Conservation (phyloP, 2,113 vertebrate species). For the Hippoglossus stenolepis region DNA sequence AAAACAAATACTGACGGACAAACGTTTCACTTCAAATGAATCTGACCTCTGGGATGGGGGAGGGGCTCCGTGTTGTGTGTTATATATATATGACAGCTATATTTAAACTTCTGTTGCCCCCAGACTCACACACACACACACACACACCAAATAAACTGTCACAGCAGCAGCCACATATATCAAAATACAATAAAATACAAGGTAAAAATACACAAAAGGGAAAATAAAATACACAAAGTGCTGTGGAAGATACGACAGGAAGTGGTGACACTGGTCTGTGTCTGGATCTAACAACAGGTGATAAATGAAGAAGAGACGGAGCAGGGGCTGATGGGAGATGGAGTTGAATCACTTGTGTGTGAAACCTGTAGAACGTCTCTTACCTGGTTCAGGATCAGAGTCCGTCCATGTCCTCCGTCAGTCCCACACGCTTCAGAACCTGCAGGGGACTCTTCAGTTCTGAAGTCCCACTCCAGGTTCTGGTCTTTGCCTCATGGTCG, state of each 20-base stretch:
- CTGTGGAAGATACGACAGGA: too few species aligned
- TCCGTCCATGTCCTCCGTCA: not conserved
- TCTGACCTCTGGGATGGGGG: not conserved
- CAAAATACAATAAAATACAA: too few species aligned
- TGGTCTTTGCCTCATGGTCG: not conserved
- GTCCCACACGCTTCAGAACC: not conserved
- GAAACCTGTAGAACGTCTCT: not conserved
- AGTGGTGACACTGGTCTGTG: too few species aligned
- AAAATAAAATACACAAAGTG: too few species aligned
- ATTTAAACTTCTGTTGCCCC: too few species aligned
- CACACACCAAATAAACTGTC: too few species aligned
- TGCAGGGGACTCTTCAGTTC: not conserved
- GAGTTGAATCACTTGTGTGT: not conserved
- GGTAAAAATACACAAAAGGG: too few species aligned
- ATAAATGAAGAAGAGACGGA: not conserved
- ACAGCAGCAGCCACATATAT: too few species aligned
- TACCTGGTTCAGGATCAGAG: conserved; percentile 37
- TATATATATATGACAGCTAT: too few species aligned
- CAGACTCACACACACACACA: too few species aligned
- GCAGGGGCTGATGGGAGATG: not conserved
- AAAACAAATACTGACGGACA: too few species aligned
- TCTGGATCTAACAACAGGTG: too few species aligned
- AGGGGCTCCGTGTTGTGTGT: not conserved
- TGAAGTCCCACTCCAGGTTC: not conserved
- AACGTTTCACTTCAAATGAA: not conserved